Evolutionary conservation across 2,888 invertebrate species (phyloP).

Genomic region (Macrostomum cliftonense): DNA sequence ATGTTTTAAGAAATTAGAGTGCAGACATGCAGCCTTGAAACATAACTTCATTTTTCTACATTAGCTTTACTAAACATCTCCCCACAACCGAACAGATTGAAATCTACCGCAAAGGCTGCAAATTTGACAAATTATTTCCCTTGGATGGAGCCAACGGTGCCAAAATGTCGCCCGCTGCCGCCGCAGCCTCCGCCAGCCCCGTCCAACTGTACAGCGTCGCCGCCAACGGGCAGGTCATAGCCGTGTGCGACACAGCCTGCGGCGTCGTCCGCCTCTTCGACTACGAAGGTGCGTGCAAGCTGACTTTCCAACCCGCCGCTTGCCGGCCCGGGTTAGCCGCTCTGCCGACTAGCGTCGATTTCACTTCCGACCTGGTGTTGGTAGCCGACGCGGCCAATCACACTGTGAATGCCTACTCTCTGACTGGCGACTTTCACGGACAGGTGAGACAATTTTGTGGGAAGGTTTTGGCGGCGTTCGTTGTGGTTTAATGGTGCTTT

Average conservation of each 20-base stretch:
- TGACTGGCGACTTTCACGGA: too few species aligned
- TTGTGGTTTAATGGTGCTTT: too few species aligned
- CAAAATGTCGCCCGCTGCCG: neutral
- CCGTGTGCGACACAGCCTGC: conserved; percentile 22
- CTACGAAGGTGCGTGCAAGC: conserved; percentile 18
- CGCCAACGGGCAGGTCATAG: conserved; percentile 10
- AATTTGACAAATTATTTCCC: conserved; percentile 1
- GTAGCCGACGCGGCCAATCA: conserved; percentile 26
- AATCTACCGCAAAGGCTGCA: conserved; percentile 3
- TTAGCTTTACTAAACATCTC: too few species aligned
- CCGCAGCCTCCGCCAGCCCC: neutral
- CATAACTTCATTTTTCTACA: too few species aligned
- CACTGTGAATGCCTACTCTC: conserved; percentile 21
- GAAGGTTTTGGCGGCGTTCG: neutral
- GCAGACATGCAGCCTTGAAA: too few species aligned
- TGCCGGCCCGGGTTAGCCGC: conserved; percentile 18
- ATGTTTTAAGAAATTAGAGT: too few species aligned
- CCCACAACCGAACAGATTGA: neutral
- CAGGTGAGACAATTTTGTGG: too few species aligned
- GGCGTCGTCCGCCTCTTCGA: conserved; percentile 19
- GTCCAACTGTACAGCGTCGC: neutral
- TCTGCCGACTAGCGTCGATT: conserved; percentile 21
- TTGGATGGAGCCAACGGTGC: neutral
- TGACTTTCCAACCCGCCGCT: conserved; percentile 19
- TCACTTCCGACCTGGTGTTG: conserved; percentile 21